Percentiles rank a stretch among this genome's conserved stretches.
phyloP scores from a whole-genome alignment of 2,113 vertebrate genomes.

The Platycercus adscitus region DNA sequence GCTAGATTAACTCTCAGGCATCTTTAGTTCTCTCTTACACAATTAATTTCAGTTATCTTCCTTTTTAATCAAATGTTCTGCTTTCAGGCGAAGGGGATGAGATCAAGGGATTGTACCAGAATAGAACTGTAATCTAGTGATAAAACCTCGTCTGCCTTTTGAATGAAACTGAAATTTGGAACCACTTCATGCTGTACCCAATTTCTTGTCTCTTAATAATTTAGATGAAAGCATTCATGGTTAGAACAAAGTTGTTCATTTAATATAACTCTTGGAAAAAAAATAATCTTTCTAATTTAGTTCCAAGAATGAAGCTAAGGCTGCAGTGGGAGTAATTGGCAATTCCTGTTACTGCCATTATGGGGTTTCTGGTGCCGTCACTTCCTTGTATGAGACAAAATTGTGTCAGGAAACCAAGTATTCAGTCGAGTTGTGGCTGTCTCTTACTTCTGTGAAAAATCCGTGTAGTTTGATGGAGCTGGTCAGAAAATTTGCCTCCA shows the following conservation, averaged over 20 bases:
- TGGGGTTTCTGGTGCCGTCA: background rate
- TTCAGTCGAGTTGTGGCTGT: background rate
- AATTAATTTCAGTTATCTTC: background rate
- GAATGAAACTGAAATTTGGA: background rate
- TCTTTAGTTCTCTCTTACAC: background rate
- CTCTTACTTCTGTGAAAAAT: background rate
- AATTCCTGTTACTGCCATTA: background rate
- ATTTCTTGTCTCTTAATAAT: background rate
- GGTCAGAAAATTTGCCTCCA: background rate
- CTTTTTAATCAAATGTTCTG: constrained; percentile 32
- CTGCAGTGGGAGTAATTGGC: background rate
- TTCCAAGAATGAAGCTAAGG: background rate
- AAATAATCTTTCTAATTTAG: background rate
- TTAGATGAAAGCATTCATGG: background rate
- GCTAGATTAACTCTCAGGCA: background rate
- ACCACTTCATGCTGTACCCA: background rate
- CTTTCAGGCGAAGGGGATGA: constrained; percentile 4
- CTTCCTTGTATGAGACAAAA: background rate
- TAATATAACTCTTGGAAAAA: background rate
- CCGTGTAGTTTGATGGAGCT: background rate
- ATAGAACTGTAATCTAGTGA: constrained; percentile 11
- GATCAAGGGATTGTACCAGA: constrained; percentile 27
- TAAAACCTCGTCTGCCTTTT: background rate
- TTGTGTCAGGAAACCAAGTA: background rate
- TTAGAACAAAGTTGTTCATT: background rate